Conservation (phyloP, 2,797 vertebrate species). For the Muraenolepis orangiensis region DNA sequence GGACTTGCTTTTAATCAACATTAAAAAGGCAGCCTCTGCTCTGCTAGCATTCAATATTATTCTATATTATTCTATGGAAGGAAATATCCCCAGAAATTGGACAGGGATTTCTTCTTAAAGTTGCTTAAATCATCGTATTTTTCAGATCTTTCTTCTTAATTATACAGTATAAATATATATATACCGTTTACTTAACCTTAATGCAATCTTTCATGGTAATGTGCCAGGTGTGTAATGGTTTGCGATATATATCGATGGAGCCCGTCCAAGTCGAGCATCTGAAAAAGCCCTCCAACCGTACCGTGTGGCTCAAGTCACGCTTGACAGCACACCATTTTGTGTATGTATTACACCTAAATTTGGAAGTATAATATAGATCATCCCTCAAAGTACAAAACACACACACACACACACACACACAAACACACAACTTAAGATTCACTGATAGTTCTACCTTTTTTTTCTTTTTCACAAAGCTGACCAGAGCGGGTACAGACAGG, state of each 20-base stretch:
- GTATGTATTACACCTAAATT: background rate
- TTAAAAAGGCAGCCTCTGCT: constrained; percentile 15
- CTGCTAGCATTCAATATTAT: constrained; percentile 1
- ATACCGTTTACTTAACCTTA: background rate
- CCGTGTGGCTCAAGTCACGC: background rate
- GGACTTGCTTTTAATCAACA: constrained; percentile 24
- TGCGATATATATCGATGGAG: background rate
- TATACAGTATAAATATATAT: background rate
- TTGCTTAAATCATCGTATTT: background rate
- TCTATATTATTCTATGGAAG: background rate
- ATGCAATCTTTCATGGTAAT: background rate
- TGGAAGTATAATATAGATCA: background rate
- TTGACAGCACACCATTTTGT: background rate
- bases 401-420: background rate
- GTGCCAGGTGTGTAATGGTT: background rate
- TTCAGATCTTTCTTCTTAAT: background rate
- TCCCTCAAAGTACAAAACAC: background rate
- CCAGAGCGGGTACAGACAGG: background rate
- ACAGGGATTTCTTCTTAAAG: constrained; percentile 15
- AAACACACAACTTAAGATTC: background rate
- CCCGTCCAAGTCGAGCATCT: background rate
- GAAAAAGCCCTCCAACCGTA: background rate
- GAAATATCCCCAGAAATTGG: constrained; percentile 15
- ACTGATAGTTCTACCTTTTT: background rate
- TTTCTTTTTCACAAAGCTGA: background rate